Conservation (phyloP, 2,113 vertebrate species). For the Fregetta grallaria region DNA sequence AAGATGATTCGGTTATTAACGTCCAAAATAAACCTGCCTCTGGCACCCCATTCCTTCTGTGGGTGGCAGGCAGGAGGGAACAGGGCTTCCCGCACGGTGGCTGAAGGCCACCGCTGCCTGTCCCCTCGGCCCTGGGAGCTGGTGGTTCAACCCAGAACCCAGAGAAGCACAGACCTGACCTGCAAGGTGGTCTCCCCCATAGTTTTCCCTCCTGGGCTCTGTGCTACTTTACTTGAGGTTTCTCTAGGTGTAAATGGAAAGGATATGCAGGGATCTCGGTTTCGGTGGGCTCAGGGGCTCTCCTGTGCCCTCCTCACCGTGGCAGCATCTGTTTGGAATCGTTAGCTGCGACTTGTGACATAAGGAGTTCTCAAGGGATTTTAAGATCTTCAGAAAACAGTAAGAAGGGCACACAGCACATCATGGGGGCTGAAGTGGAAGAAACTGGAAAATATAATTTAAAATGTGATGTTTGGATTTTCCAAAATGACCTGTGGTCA, state of each 20-base stretch:
- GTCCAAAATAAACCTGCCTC: neutral
- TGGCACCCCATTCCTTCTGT: neutral
- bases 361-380: neutral
- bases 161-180: neutral
- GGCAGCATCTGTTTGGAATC: neutral
- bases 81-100: neutral
- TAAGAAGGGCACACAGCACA: neutral
- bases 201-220: neutral
- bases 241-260: neutral
- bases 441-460: neutral
- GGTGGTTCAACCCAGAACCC: neutral
- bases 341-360: neutral
- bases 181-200: neutral
- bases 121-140: neutral
- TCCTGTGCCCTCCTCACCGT: neutral
- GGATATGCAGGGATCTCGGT: rapidly evolving
- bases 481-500: rapidly evolving
- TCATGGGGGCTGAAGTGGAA: neutral
- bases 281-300: neutral
- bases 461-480: neutral
- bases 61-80: neutral
- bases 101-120: neutral
- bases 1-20: neutral
- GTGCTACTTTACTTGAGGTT: neutral
- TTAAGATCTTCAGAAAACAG: neutral